Conservation (phyloP, 1,140 invertebrate genomes). For the Wiebesia pumilae region DNA sequence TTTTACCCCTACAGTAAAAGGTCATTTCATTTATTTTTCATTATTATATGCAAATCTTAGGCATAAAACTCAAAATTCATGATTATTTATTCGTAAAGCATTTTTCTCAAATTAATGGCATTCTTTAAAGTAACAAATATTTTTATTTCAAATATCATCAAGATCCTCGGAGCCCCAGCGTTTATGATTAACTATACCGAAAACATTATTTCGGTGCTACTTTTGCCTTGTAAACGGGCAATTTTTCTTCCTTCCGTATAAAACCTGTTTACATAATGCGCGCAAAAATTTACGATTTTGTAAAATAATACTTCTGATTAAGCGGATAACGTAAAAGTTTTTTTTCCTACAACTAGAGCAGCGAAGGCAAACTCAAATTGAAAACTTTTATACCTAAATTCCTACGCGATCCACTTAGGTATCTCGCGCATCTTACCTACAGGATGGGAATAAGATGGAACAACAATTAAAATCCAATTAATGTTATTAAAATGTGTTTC, state of each 20-base stretch:
- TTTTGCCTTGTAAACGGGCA: neutral
- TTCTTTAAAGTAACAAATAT: neutral
- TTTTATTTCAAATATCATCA: neutral
- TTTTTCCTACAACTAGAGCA: neutral
- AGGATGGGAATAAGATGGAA: neutral
- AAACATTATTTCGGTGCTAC: neutral
- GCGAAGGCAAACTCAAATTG: neutral
- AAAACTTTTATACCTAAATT: neutral
- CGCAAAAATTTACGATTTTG: neutral
- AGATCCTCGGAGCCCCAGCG: too few species aligned
- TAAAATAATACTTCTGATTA: neutral
- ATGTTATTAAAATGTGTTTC: neutral
- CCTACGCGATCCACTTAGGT: neutral
- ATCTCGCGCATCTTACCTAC: neutral
- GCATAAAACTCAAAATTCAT: neutral
- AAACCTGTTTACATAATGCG: neutral
- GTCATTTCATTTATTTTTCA: conserved; percentile 35
- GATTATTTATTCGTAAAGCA: neutral
- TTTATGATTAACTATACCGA: neutral
- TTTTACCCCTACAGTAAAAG: conserved; percentile 31
- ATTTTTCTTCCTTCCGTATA: neutral
- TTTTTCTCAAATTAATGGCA: neutral
- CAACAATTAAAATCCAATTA: neutral
- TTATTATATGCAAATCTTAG: conserved; percentile 41
- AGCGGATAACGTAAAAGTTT: neutral